phyloP scores from a whole-genome alignment of 2,888 invertebrate species.

The Eupsilia transversa region DNA sequence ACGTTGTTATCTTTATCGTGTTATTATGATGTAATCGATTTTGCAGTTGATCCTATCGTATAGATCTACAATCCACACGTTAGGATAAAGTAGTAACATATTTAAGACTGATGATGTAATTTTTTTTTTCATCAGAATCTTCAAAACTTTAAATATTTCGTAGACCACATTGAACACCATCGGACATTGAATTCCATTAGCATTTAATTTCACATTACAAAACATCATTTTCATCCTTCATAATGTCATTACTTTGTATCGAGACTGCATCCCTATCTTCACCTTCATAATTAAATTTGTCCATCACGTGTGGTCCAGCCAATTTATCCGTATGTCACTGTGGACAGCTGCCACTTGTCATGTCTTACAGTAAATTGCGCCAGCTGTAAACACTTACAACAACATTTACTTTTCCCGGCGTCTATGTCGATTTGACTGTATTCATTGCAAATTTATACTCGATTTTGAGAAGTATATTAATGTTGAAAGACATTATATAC shows the following conservation, averaged over 20 bases:
- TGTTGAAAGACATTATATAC: not conserved
- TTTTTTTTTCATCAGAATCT: not conserved
- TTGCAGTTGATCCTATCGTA: slow-evolving; percentile 21
- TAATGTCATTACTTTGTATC: not conserved
- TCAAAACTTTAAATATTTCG: not conserved
- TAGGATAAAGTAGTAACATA: slow-evolving; percentile 6
- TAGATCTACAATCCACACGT: not conserved
- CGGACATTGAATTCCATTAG: not conserved
- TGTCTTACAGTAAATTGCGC: slow-evolving; percentile 64
- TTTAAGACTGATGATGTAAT: slow-evolving; percentile 23
- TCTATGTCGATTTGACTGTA: slow-evolving; percentile 7
- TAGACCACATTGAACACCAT: not conserved
- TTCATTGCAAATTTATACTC: not conserved
- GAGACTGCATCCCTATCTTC: slow-evolving; percentile 18
- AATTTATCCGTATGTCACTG: slow-evolving; percentile 62
- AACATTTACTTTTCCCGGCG: slow-evolving; percentile 45
- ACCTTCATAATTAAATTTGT: slow-evolving; percentile 33
- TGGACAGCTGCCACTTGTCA: slow-evolving; percentile 71
- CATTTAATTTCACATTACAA: not conserved
- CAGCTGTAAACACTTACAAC: slow-evolving; percentile 49
- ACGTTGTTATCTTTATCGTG: slow-evolving; percentile 34
- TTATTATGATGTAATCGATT: slow-evolving; percentile 47
- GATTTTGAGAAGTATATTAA: not conserved
- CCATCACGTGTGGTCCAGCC: slow-evolving; percentile 35
- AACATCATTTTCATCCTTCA: not conserved